A percentile compares a stretch with the other conserved stretches of the same genome.
Conservation (phyloP, 2,113 vertebrate species). For the Elephas maximus region DNA sequence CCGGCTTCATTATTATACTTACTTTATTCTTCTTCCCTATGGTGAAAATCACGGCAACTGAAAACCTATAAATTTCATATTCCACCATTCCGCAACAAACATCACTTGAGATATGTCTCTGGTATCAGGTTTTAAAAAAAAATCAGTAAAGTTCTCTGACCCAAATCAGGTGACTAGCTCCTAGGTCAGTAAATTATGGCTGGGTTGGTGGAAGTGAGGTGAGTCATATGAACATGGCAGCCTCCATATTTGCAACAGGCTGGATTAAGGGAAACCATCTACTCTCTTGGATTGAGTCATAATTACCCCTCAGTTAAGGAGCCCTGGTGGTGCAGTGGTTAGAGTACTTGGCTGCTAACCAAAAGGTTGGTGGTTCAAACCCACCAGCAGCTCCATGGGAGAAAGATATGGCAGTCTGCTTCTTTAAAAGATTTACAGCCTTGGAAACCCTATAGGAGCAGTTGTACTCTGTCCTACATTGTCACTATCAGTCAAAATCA, state of each 20-base stretch:
- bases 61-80: background rate
- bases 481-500: no score
- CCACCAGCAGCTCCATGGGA: no score
- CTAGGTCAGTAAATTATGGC: background rate
- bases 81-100: background rate
- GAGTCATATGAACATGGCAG: background rate
- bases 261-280: background rate
- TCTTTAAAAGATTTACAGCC: no score
- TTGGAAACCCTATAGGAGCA: no score
- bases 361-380: no score
- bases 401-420: no score
- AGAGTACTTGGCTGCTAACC: no score
- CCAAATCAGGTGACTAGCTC: background rate
- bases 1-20: background rate
- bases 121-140: background rate
- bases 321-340: no score
- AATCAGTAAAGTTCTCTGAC: background rate
- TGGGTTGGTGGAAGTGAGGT: background rate
- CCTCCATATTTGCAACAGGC: background rate
- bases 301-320: background rate
- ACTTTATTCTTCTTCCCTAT: background rate
- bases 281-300: background rate
- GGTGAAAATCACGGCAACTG: background rate
- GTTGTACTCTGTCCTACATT: no score
- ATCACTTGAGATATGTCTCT: background rate